Conservation (phyloP, 2,797 vertebrate genomes). For the Podarcis lilfordi region DNA sequence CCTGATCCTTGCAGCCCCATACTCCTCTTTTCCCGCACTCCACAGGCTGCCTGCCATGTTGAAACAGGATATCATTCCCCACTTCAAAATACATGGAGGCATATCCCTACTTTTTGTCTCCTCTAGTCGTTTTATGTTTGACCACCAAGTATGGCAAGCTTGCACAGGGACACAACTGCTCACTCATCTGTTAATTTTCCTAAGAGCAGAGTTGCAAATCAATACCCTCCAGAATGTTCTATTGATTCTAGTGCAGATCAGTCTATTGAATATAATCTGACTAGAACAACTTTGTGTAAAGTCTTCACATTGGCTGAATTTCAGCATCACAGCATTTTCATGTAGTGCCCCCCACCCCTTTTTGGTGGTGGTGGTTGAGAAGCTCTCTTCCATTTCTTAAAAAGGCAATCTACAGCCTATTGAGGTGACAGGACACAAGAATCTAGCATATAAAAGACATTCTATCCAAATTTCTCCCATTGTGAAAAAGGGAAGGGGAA, state of each 20-base stretch:
- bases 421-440: conserved; percentile 20
- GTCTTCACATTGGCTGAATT: conserved; percentile 32
- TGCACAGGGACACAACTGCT: not conserved
- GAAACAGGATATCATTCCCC: not conserved
- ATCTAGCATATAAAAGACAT: conserved; percentile 18
- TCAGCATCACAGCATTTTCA: conserved; percentile 36
- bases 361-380: conserved; percentile 21
- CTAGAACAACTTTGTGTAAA: not conserved
- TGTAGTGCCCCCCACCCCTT: not conserved
- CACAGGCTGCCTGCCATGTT: not conserved
- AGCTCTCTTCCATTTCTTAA: conserved; percentile 38
- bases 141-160: not conserved
- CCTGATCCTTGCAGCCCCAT: not conserved
- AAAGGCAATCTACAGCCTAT: conserved; percentile 41
- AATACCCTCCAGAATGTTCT: not conserved
- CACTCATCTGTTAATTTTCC: not conserved
- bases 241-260: not conserved
- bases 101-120: not conserved
- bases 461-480: not conserved
- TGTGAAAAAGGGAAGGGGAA: too few species aligned
- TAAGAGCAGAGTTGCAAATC: not conserved
- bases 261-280: not conserved
- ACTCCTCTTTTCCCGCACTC: not conserved
- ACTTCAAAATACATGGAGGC: not conserved
- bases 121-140: not conserved